Percentiles rank a stretch among this genome's conserved stretches.
phyloP scores from a whole-genome alignment of 2,113 vertebrate species.

The Calidris pugnax region DNA sequence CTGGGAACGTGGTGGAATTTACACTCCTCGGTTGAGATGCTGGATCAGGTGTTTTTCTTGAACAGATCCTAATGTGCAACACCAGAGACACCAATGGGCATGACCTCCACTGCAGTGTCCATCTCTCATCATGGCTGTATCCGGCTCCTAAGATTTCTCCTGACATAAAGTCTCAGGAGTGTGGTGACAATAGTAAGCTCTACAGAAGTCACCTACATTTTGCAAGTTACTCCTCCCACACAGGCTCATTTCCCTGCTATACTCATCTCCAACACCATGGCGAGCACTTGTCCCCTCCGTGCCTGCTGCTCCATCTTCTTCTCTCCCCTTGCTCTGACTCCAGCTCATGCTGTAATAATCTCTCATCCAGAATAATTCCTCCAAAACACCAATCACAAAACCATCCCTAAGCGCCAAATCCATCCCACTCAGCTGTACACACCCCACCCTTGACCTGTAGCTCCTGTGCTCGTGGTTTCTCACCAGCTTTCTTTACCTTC shows the following conservation, averaged over 20 bases:
- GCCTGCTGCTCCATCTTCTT: not conserved
- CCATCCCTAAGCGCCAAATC: not conserved
- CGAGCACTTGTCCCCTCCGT: not conserved
- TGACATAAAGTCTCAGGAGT: fast-evolving
- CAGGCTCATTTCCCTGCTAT: not conserved
- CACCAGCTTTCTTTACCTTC: not conserved
- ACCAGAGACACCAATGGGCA: not conserved
- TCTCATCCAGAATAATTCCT: not conserved
- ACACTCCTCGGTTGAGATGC: fast-evolving
- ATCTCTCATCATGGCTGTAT: not conserved
- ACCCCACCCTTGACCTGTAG: not conserved
- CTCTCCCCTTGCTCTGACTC: not conserved
- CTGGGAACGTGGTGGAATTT: not conserved
- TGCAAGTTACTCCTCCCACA: not conserved
- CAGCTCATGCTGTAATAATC: fast-evolving
- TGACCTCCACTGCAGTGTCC: fast-evolving
- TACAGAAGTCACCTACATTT: not conserved
- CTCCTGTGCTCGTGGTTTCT: fast-evolving
- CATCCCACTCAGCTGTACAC: not conserved
- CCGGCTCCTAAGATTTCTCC: not conserved
- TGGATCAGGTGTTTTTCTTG: not conserved
- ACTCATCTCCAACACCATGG: not conserved
- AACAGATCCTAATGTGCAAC: not conserved
- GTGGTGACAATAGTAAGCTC: not conserved
- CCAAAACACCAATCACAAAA: not conserved